These are phyloP conservation scores for Hetaerina americana DNA, from an alignment of 1,140 invertebrate genomes.

Conservation along the genomic window DNA sequence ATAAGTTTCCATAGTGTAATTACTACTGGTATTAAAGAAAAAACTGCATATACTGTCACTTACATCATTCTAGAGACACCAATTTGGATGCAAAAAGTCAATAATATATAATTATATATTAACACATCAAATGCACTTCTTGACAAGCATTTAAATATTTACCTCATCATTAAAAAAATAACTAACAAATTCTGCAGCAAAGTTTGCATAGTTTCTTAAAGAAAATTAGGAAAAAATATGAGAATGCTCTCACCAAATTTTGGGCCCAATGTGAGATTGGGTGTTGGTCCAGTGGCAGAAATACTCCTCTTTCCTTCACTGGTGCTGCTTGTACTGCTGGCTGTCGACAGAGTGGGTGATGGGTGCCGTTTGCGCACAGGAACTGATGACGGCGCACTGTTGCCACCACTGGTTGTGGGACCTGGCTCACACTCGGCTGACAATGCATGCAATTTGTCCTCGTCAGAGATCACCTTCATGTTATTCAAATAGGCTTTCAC, in stretches of 20 bases:
- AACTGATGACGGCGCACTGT: constrained; percentile 31
- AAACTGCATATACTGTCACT: too few relatives aligned
- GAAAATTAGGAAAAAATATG: constrained; percentile 11
- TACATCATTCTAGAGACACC: too few relatives aligned
- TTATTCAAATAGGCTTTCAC: constrained; percentile 92
- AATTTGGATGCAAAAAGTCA: too few relatives aligned
- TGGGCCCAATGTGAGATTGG: constrained; percentile 22
- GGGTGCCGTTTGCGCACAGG: constrained; percentile 56
- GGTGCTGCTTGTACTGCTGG: constrained; percentile 76
- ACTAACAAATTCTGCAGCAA: neutral
- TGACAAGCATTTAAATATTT: too few relatives aligned
- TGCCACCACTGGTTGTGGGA: constrained; percentile 37
- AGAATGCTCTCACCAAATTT: constrained; percentile 46
- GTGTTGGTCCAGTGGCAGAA: constrained; percentile 9
- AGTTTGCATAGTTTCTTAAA: too few relatives aligned
- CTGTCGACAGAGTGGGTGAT: constrained; percentile 78
- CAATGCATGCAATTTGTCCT: constrained; percentile 74
- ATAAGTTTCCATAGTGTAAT: too few relatives aligned
- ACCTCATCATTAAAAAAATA: too few relatives aligned
- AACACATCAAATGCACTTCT: too few relatives aligned
- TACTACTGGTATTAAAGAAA: too few relatives aligned
- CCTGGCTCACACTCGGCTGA: constrained; percentile 80
- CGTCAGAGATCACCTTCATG: constrained; percentile 83
- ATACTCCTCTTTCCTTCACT: constrained; percentile 56
- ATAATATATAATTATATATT: too few relatives aligned